A percentile compares a stretch with the other conserved stretches of the same genome.
phyloP scores from a whole-genome alignment of 1,140 invertebrate species.

The Diprion similis region DNA sequence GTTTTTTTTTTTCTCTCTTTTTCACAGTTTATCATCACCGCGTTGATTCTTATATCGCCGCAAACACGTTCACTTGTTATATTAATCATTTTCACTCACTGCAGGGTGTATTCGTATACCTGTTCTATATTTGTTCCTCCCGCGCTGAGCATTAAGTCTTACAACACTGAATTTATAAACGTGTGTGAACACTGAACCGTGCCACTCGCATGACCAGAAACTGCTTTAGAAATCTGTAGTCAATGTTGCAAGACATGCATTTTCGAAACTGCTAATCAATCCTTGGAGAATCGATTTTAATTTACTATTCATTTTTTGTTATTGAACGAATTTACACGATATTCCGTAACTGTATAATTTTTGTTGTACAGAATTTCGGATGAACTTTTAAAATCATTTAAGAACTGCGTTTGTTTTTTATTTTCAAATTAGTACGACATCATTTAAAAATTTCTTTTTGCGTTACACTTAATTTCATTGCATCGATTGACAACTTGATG shows the following conservation, averaged over 20 bases:
- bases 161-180: conserved; percentile 30
- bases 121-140: conserved; percentile 6
- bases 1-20: background rate
- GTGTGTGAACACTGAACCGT: conserved; percentile 46
- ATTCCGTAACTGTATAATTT: background rate
- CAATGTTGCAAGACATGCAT: conserved; percentile 25
- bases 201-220: conserved; percentile 51
- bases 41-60: background rate
- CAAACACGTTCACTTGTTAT: no score
- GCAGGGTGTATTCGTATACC: background rate
- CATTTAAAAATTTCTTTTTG: no score
- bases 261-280: background rate
- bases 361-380: background rate
- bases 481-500: no score
- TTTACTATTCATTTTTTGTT: no score
- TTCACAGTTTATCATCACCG: background rate
- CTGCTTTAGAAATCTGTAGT: conserved; percentile 42
- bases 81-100: no score
- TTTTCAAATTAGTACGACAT: no score
- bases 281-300: background rate
- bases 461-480: no score
- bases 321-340: background rate
- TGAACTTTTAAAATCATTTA: background rate
- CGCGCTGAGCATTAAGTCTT: conserved; percentile 11
- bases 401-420: background rate